Evolutionary conservation across 1,140 invertebrate genomes (phyloP).

Genomic region (Drosophila kikkawai): DNA sequence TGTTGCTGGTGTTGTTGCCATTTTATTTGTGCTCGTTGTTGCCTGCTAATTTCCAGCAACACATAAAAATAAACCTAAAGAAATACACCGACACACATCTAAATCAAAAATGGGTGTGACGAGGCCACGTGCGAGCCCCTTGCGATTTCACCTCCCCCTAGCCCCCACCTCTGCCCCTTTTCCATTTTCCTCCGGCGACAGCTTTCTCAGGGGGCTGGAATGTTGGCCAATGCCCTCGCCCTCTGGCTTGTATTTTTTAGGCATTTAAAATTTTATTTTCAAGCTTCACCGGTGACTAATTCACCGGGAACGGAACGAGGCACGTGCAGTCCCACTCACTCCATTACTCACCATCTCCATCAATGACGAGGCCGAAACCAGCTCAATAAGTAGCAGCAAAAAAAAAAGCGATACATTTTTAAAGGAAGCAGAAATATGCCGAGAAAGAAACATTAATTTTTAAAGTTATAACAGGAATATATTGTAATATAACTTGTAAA

Average conservation of each 20-base stretch:
- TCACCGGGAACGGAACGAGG: conserved; percentile 51
- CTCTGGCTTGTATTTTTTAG: conserved; percentile 1
- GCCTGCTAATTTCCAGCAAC: conserved; percentile 64
- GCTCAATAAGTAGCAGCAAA: not conserved
- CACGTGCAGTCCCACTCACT: conserved; percentile 51
- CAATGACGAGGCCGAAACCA: conserved; percentile 34
- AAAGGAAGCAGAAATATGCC: not conserved
- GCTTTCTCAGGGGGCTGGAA: conserved; percentile 21
- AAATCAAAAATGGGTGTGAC: conserved; percentile 70
- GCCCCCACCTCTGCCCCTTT: not conserved
- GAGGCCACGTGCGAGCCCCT: conserved; percentile 62
- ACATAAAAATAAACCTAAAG: conserved; percentile 39
- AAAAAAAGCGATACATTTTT: not conserved
- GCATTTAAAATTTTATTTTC: conserved; percentile 45
- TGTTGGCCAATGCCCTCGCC: conserved; percentile 40
- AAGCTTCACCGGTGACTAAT: conserved; percentile 68
- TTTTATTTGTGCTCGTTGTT: conserved; percentile 49
- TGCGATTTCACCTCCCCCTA: conserved; percentile 5
- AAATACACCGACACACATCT: conserved; percentile 61
- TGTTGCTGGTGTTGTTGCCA: conserved; percentile 7
- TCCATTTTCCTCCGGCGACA: conserved; percentile 2
- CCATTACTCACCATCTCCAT: conserved; percentile 1
- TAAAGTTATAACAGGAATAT: not conserved
- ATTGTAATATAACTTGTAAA: not conserved
- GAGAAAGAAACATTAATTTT: not conserved